Percentiles rank a stretch among this genome's conserved stretches.
phyloP scores from a whole-genome alignment of 2,113 vertebrate genomes.

The Galbula dea region DNA sequence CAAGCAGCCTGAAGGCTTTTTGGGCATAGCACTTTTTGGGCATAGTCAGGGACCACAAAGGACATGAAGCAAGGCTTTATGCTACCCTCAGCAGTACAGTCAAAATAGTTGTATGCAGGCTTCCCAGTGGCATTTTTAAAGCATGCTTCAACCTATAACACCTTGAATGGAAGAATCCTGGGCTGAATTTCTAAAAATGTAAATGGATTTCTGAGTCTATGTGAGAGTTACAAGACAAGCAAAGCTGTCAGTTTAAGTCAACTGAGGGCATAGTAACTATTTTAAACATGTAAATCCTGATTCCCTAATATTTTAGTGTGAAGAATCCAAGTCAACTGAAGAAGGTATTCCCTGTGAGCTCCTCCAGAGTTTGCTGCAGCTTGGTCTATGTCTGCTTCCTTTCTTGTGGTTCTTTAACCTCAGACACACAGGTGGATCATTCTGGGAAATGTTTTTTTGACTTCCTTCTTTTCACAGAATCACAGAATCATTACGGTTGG shows the following conservation, averaged over 20 bases:
- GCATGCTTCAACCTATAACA: neutral
- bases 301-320: neutral
- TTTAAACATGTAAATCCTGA: neutral
- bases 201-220: neutral
- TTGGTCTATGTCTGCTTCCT: neutral
- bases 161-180: neutral
- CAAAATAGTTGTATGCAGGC: neutral
- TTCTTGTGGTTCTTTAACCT: neutral
- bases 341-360: neutral
- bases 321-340: neutral
- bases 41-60: neutral
- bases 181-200: neutral
- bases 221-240: neutral
- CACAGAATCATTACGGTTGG: no score
- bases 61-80: fast-evolving
- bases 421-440: neutral
- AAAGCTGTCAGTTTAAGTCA: neutral
- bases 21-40: neutral
- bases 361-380: neutral
- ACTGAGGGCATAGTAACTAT: neutral
- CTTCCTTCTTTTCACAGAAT: no score
- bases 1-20: neutral
- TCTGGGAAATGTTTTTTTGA: neutral
- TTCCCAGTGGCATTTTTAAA: neutral
- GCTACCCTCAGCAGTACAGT: neutral